Conservation (phyloP, 2,888 invertebrate genomes). For the Tillus elongatus region DNA sequence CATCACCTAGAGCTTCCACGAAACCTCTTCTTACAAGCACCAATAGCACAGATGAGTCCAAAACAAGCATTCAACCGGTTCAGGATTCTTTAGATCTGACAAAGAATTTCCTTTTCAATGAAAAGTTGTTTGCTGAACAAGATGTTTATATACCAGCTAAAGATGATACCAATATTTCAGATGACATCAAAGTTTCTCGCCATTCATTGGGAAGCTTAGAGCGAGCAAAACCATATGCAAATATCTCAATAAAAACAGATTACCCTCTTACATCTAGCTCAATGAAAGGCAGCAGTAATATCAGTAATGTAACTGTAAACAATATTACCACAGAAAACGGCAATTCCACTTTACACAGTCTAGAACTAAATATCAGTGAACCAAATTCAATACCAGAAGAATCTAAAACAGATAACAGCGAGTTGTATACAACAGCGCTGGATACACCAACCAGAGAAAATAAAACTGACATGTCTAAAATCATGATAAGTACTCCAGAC, state of each 20-base stretch:
- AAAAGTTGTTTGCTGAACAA: conserved; percentile 25
- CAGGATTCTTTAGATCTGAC: conserved; percentile 23
- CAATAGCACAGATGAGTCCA: conserved; percentile 24
- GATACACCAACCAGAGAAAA: conserved; percentile 45
- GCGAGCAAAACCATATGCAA: conserved; percentile 44
- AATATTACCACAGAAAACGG: conserved; percentile 20
- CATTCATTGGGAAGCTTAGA: conserved; percentile 54
- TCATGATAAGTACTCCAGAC: conserved; percentile 41
- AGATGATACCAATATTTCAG: conserved; percentile 53
- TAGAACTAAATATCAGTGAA: conserved; percentile 29
- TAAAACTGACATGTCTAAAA: conserved; percentile 41
- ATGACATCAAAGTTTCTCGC: conserved; percentile 55
- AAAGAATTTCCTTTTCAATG: conserved; percentile 33
- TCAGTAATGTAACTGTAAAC: conserved; percentile 28
- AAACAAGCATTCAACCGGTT: conserved; percentile 16
- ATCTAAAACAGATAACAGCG: conserved; percentile 44
- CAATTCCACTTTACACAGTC: conserved; percentile 29
- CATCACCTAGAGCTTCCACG: neutral
- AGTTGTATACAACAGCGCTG: conserved; percentile 43
- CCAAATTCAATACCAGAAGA: conserved; percentile 43
- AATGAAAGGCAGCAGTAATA: conserved; percentile 24
- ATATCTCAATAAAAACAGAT: neutral
- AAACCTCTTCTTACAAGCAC: neutral
- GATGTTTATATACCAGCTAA: conserved; percentile 24
- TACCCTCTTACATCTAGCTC: conserved; percentile 5